Conservation (phyloP, 2,888 invertebrate species). For the Drosophila bunnanda region DNA sequence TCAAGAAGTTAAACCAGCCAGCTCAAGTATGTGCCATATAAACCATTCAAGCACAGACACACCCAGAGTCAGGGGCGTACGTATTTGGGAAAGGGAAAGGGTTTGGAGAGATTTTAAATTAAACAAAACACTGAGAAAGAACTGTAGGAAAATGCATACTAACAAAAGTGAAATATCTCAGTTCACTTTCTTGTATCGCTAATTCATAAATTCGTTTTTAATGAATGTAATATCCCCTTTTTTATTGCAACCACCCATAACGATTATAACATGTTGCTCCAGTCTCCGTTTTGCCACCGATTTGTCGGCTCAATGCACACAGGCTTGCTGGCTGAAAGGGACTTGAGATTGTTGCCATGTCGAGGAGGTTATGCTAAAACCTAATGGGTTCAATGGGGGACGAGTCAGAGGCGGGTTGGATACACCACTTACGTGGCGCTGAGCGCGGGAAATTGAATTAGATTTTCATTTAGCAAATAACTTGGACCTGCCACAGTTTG, state of each 20-base stretch:
- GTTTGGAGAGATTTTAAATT: too few relatives aligned
- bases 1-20: conserved; percentile 45
- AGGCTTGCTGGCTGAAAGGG: conserved; percentile 17
- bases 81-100: not conserved
- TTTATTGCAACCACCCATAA: not conserved
- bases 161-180: not conserved
- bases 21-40: conserved; percentile 47
- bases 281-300: conserved; percentile 37
- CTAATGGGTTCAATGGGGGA: not conserved
- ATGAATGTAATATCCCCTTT: not conserved
- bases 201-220: not conserved
- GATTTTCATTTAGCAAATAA: conserved; percentile 56
- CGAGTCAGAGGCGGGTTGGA: not conserved
- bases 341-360: conserved; percentile 42
- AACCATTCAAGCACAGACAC: conserved; percentile 38
- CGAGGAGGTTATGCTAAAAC: conserved; percentile 31
- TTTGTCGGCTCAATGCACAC: conserved; percentile 50
- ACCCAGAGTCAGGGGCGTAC: conserved; percentile 12
- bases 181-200: too few relatives aligned
- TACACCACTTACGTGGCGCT: conserved; percentile 21
- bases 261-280: conserved; percentile 23
- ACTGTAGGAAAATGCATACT: not conserved
- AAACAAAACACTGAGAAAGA: not conserved
- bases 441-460: conserved; percentile 51
- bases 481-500: conserved; percentile 33